Evolutionary conservation across 2,888 invertebrate genomes (phyloP), one percentile per base, ranked within the genome.

Genomic region (Apantesis nais): DNA sequence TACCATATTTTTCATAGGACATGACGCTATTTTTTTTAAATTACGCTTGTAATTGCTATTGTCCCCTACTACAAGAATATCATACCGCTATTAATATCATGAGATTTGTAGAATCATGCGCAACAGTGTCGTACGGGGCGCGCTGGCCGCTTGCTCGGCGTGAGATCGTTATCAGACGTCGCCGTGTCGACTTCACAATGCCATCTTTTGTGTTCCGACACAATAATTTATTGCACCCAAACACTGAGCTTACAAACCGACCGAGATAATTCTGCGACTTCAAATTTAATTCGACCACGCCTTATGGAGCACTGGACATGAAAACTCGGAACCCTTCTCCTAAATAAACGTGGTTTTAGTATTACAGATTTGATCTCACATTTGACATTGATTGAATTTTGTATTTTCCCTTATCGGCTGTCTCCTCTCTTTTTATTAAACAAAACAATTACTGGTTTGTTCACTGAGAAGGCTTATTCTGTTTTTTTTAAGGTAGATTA

Each of bases 131-230:
- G 76, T 73, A 78, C 74, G 65, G 74, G 78, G 41, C 62, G 78
- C 74, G 75, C 74, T 74, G 71, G 73, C 70, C 68, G 79, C 82
- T 84, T 74, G 72, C 64, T 81, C 82, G 85, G 75, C 83, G 85
- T 81, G 85, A 84, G 93, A 93, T 93, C 85, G 86, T 88, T 93
- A 93, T 93, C 93, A 89, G 81, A 87, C 90, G 90, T 91, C 92
- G 92, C 91, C 91, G 91, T 93, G 91, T 91, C 89, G 88, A 89
- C 90, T 88, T 85, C 90, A 90, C 92, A 92, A 93, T 93, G 89
- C 91, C 91, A 92, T 92, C 93, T 93, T 94, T 93, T 94, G 93
- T 94, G 89, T 91, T 90, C 89, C 90, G 88, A 92, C 91, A 90
- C 90, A 86, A 89, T 93, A 91, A 94, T 93, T 93, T 94, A 94